Base-by-base conservation (phyloP, 2,113 vertebrate species). In the Amphilophus citrinellus region DNA sequence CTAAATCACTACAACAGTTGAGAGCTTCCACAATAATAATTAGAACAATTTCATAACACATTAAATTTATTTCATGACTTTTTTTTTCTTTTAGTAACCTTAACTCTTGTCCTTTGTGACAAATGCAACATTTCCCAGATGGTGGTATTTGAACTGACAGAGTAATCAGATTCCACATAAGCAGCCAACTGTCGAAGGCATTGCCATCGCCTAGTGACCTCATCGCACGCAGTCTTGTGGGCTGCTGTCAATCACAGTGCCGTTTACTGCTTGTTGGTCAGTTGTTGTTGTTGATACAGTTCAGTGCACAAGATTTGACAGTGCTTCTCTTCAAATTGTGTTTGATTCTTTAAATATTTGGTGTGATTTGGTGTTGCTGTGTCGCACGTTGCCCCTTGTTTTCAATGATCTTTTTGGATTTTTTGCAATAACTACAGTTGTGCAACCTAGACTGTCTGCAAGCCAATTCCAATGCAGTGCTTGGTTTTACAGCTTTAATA, bases 161-260 rank as follows among this genome's bases (percentile, higher is more conserved):
- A 24, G 24, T 24, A 24, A 39, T 50, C 42, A 53, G 42, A 10
- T 20, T 15, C 27, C 3, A 24, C 47, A 37, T 44, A 50, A 66
- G 5, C 60, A 77, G 61, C n/a, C 68, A 61, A 22, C 6, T 27
- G 68, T 27, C 27, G 78, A 65, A 76, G 78, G 53, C 76, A 39
- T 81, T 80, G 71, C 37, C 15, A 10, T 2, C 6, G 10, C 24
- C 57, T 13, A 24, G 13, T 10, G 57, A 32, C 80, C 42, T 61
- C 22, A 7, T 24, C 30, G 6, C 56, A 30, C 9, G 66, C 78
- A 30, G 39, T 10, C 30, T 13, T 15, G 42, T 81, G 44, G 39
- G 44, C 22, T 42, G 50, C 27, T 81, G 71, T 86, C 42, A 86
- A 17, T 81, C 78, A 68, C 50, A 27, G 39, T 42, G 20, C 20